Conservation (phyloP, 2,888 invertebrate genomes). For the Himalopsyche japonica region DNA sequence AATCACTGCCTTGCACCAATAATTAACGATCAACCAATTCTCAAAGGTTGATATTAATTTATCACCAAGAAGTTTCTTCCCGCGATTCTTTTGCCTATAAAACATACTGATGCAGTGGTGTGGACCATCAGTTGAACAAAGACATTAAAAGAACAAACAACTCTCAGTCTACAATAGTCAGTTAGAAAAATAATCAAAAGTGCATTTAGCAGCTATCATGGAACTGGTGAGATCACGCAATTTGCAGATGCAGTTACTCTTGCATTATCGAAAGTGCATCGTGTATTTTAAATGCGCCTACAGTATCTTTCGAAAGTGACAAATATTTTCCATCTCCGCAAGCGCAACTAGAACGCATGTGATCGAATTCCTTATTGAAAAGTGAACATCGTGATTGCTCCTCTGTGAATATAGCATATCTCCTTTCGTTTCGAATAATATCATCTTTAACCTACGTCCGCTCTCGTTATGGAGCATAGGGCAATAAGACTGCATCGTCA, state of each 20-base stretch:
- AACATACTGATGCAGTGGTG: not conserved
- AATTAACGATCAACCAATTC: not conserved
- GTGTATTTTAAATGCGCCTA: not conserved
- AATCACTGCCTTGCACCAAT: not conserved
- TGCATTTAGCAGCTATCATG: constrained; percentile 10
- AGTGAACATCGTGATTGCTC: not conserved
- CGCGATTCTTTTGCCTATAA: constrained; percentile 5
- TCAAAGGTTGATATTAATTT: not conserved
- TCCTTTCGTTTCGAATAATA: no score
- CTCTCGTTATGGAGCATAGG: no score
- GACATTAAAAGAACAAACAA: constrained; percentile 7
- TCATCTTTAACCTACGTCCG: no score
- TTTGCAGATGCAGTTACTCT: not conserved
- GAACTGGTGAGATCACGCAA: constrained; percentile 15
- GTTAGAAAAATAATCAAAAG: not conserved
- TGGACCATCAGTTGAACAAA: constrained; percentile 21
- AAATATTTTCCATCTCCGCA: not conserved
- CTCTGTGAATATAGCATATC: not conserved
- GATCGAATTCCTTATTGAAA: not conserved
- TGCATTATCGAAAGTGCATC: not conserved
- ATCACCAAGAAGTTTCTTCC: not conserved
- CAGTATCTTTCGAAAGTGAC: not conserved
- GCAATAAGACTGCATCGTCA: no score
- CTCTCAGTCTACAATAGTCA: not conserved
- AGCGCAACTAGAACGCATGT: not conserved